Evolutionary conservation across 1,140 invertebrate genomes (phyloP).

Genomic region (Armadillidium nasatum): DNA sequence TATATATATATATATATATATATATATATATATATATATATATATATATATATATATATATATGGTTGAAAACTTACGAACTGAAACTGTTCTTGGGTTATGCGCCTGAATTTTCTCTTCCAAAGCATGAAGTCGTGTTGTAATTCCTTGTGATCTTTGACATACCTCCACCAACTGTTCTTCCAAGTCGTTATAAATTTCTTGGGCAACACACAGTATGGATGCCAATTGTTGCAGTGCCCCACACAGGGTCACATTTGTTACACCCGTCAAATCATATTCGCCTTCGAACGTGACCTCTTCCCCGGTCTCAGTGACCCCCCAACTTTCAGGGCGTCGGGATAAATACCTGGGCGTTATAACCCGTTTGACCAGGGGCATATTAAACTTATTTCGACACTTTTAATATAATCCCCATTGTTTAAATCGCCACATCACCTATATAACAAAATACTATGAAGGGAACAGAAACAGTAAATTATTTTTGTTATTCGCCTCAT

Average conservation of each 20-base stretch:
- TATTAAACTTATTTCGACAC: constrained; percentile 5
- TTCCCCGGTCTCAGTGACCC: constrained; percentile 52
- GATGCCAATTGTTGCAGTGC: constrained; percentile 70
- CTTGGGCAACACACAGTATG: constrained; percentile 67
- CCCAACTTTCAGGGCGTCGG: constrained; percentile 32
- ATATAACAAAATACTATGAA: not conserved
- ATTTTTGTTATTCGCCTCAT: not conserved
- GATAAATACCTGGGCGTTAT: constrained; percentile 29
- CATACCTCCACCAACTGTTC: constrained; percentile 63
- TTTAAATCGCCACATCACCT: not conserved
- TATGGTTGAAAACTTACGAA: constrained; percentile 62
- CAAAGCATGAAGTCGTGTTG: constrained; percentile 59
- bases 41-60: not conserved
- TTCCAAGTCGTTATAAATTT: constrained; percentile 69
- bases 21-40: not conserved
- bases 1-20: no score
- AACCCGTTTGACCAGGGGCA: constrained; percentile 40
- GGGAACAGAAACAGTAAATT: not conserved
- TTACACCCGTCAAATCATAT: constrained; percentile 67
- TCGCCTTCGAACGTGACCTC: constrained; percentile 55
- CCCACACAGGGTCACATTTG: constrained; percentile 69
- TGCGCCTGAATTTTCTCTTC: constrained; percentile 58
- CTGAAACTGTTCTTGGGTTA: constrained; percentile 73
- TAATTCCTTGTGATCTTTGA: constrained; percentile 60
- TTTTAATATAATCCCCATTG: not conserved